Conservation (phyloP, 1,140 invertebrate genomes). For the Gryon sp. region DNA sequence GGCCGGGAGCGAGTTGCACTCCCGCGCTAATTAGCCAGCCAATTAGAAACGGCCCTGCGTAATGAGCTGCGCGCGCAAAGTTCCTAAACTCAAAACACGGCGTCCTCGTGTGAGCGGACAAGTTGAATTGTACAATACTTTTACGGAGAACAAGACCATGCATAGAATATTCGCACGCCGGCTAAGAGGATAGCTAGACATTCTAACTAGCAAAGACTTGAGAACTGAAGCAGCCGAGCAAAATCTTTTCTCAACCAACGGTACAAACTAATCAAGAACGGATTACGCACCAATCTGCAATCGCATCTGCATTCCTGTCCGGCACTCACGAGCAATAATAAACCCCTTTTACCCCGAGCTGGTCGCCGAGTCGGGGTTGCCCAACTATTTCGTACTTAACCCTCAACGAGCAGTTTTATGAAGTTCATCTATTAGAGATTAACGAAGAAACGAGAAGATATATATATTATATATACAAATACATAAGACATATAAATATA, state of each 20-base stretch:
- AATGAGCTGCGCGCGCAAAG: constrained; percentile 79
- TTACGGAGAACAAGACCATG: neutral
- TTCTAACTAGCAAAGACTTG: neutral
- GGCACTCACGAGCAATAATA: constrained; percentile 32
- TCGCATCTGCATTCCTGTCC: constrained; percentile 4
- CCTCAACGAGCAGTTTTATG: constrained; percentile 13
- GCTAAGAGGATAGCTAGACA: neutral
- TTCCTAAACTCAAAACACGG: constrained; percentile 74
- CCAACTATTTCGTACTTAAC: constrained; percentile 22
- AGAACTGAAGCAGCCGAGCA: neutral
- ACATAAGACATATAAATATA: constrained; percentile 54
- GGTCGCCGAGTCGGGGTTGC: constrained; percentile 8
- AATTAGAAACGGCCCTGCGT: constrained; percentile 77
- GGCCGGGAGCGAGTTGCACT: constrained; percentile 60
- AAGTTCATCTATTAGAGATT: constrained; percentile 30
- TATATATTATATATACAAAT: constrained; percentile 52
- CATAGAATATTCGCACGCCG: neutral
- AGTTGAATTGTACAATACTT: neutral
- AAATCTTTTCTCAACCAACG: constrained; percentile 10
- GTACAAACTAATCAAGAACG: constrained; percentile 6
- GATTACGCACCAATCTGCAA: neutral
- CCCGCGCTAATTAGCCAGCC: constrained; percentile 78
- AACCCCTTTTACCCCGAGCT: neutral
- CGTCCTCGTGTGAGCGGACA: constrained; percentile 35
- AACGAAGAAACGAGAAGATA: constrained; percentile 48